Percentiles rank a stretch among this genome's conserved stretches.
phyloP scores from a whole-genome alignment of 2,113 vertebrate species.

The Xenopus laevis region DNA sequence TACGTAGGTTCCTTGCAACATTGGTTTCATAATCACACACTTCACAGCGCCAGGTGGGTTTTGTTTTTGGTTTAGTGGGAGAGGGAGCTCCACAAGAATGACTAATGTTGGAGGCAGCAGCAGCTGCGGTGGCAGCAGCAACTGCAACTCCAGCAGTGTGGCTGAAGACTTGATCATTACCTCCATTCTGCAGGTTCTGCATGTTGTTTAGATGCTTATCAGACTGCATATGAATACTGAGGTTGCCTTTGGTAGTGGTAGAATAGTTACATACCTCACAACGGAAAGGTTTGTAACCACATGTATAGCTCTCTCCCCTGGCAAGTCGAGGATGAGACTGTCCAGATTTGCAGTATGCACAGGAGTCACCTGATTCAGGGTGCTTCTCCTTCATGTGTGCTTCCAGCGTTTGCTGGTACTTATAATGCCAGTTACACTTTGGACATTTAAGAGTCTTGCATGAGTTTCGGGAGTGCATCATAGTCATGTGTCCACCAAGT shows the following conservation, averaged over 20 bases:
- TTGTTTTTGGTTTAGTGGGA: conserved; percentile 96
- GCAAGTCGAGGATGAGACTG: conserved; percentile 95
- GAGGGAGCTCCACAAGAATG: conserved; percentile 87
- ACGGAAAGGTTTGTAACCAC: conserved; percentile 97
- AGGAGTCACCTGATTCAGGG: conserved; percentile 91
- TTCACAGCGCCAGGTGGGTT: conserved; percentile 96
- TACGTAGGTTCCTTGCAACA: conserved; percentile 93
- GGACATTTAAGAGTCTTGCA: conserved; percentile 99
- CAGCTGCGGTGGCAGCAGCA: conserved; percentile 69
- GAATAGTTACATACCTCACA: conserved; percentile 99
- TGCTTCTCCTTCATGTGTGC: conserved; percentile 99
- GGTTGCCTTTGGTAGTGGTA: conserved; percentile 98
- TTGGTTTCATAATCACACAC: conserved; percentile 98
- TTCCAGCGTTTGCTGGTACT: conserved; percentile 99
- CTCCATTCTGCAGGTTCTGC: conserved; percentile 96
- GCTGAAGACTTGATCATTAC: conserved; percentile 89
- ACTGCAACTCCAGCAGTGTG: conserved; percentile 80
- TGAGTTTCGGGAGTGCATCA: conserved; percentile 99
- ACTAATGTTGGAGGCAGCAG: conserved; percentile 75
- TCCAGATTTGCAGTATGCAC: conserved; percentile 89
- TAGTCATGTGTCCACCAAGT: conserved; percentile 98
- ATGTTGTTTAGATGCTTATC: conserved; percentile 99
- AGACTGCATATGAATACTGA: conserved; percentile 99
- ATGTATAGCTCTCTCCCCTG: conserved; percentile 97
- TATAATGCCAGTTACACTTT: conserved; percentile 99